Conservation (phyloP, 2,888 invertebrate genomes). For the Brachycybe producta region DNA sequence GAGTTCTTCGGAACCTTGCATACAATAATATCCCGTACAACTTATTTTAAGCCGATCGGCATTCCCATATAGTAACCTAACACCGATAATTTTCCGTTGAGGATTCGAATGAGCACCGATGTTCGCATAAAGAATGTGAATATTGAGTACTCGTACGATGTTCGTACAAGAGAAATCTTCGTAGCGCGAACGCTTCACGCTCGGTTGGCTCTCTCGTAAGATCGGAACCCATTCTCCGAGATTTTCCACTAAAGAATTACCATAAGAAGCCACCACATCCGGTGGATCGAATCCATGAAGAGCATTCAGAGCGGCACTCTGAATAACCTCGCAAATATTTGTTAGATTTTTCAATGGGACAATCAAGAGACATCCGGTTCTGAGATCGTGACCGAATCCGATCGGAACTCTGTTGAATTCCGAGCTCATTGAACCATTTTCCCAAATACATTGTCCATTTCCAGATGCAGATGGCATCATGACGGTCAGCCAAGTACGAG, state of each 20-base stretch:
- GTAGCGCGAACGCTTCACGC: neutral
- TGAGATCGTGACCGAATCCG: conserved; percentile 4
- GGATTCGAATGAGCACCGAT: conserved; percentile 7
- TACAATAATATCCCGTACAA: neutral
- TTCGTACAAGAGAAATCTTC: neutral
- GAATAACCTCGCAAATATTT: conserved; percentile 2
- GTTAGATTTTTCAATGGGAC: conserved; percentile 5
- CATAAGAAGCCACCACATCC: conserved; percentile 10
- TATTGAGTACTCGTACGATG: conserved; percentile 1
- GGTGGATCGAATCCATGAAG: conserved; percentile 12
- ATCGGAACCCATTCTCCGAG: conserved; percentile 13
- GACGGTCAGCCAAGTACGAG: conserved; percentile 8
- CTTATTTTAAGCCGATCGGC: neutral
- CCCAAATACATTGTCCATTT: neutral
- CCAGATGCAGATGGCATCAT: neutral
- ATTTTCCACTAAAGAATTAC: conserved; percentile 8
- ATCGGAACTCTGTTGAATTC: neutral
- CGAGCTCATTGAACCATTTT: neutral
- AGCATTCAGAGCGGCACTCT: conserved; percentile 2
- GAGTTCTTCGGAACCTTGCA: neutral
- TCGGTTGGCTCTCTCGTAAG: neutral
- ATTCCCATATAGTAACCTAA: neutral
- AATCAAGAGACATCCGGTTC: conserved; percentile 7
- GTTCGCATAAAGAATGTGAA: conserved; percentile 6
- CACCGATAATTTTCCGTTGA: conserved; percentile 14